phyloP scores from a whole-genome alignment of 2,113 vertebrate genomes.

The Saimiri boliviensis region DNA sequence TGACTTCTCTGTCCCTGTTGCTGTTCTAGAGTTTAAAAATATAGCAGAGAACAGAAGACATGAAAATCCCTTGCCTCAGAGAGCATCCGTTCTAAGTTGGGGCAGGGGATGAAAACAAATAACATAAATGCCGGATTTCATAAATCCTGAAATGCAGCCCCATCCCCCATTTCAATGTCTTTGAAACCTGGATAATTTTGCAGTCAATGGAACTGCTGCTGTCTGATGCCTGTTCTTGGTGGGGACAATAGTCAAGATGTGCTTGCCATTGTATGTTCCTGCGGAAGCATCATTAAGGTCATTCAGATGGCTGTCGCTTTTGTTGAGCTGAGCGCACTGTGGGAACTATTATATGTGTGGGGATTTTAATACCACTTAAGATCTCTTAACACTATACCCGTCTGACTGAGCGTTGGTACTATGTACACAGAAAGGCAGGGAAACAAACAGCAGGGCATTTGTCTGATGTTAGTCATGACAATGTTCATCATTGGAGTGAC shows the following conservation, averaged over 20 bases:
- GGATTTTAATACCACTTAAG: background rate
- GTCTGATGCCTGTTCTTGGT: background rate
- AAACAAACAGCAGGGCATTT: background rate
- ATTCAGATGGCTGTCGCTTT: background rate
- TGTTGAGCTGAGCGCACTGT: background rate
- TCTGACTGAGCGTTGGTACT: background rate
- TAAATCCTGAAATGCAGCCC: no score
- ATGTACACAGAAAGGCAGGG: background rate
- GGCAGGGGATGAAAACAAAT: background rate
- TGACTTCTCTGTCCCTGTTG: background rate
- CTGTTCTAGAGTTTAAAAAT: background rate
- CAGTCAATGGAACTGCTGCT: fast-evolving
- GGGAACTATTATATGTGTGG: background rate
- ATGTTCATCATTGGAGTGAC: background rate
- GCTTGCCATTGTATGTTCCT: no score
- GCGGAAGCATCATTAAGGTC: fast-evolving
- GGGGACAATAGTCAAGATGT: fast-evolving
- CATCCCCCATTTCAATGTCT: background rate
- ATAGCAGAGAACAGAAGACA: background rate
- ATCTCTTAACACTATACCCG: background rate
- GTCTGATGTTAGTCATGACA: background rate
- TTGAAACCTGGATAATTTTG: background rate
- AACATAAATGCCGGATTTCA: background rate
- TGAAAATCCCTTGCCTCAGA: background rate
- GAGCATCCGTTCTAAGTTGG: background rate